A percentile compares a stretch with the other conserved stretches of the same genome.
Conservation (phyloP, 2,797 vertebrate genomes). For the Acanthurus tractus region DNA sequence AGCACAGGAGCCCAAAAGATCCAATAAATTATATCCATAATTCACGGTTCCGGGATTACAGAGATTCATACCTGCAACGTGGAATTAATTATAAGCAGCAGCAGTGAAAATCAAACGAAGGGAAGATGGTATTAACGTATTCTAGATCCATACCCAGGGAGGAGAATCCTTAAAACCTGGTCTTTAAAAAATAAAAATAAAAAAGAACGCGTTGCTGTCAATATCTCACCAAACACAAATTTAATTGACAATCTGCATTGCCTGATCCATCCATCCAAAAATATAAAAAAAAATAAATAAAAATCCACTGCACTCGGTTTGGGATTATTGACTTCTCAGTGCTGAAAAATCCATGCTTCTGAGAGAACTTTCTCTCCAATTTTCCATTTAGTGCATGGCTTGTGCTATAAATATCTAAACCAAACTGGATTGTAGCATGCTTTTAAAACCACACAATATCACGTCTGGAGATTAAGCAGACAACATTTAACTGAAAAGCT, state of each 20-base stretch:
- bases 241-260: conserved; percentile 81
- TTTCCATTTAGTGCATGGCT: conserved; percentile 69
- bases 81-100: conserved; percentile 82
- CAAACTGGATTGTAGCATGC: conserved; percentile 44
- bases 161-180: conserved; percentile 76
- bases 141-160: conserved; percentile 81
- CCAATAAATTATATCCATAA: conserved; percentile 85
- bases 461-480: conserved; percentile 35
- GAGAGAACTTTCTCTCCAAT: conserved; percentile 63
- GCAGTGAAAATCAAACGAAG: conserved; percentile 78
- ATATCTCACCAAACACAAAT: conserved; percentile 78
- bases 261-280: conserved; percentile 35
- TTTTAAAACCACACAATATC: conserved; percentile 44
- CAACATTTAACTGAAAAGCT: conserved; percentile 31
- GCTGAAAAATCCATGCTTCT: conserved; percentile 63
- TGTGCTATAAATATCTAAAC: conserved; percentile 60
- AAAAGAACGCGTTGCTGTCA: conserved; percentile 69
- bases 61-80: conserved; percentile 78
- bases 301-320: conserved; percentile 42
- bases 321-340: conserved; percentile 63
- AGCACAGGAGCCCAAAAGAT: conserved; percentile 74
- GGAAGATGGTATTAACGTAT: conserved; percentile 81
- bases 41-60: conserved; percentile 84
- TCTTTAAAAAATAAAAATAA: conserved; percentile 69
- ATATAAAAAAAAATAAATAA: conserved; percentile 9